Evolutionary conservation across 1,140 invertebrate genomes (phyloP).

Genomic region (Hypsibius dujardini): DNA sequence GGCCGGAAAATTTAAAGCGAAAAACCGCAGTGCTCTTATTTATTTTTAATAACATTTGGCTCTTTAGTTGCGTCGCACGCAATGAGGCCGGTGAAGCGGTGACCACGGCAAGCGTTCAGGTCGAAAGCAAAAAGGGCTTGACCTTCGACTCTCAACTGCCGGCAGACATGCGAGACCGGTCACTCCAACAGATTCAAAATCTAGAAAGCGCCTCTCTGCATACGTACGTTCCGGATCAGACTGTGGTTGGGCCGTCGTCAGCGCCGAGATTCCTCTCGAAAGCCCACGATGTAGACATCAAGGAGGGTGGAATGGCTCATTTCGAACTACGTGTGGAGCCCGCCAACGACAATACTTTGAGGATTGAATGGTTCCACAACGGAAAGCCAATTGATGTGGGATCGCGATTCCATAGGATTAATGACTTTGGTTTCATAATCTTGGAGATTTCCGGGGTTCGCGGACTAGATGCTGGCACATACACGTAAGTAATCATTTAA

Average conservation of each 20-base stretch:
- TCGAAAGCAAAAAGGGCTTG: conserved; percentile 67
- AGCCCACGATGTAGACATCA: conserved; percentile 59
- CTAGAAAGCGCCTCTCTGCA: conserved; percentile 9
- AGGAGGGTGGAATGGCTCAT: conserved; percentile 72
- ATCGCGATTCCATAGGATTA: conserved; percentile 71
- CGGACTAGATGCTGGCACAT: conserved; percentile 65
- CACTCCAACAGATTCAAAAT: conserved; percentile 1
- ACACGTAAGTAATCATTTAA: conserved; percentile 42
- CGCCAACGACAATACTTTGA: conserved; percentile 75
- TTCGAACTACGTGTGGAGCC: conserved; percentile 75
- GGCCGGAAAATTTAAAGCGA: conserved; percentile 22
- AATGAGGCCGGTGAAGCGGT: conserved; percentile 85
- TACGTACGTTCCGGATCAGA: neutral
- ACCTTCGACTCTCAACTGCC: conserved; percentile 76
- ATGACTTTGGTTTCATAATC: conserved; percentile 82
- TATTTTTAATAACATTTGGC: too few relatives aligned
- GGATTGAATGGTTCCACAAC: conserved; percentile 90
- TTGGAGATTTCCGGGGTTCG: conserved; percentile 72
- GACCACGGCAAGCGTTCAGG: conserved; percentile 76
- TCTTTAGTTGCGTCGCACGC: conserved; percentile 55
- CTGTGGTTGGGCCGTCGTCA: conserved; percentile 41
- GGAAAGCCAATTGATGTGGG: conserved; percentile 69
- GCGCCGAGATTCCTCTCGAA: conserved; percentile 79
- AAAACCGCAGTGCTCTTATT: too few relatives aligned
- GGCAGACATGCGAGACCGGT: conserved; percentile 61